Evolutionary conservation across 2,113 vertebrate species (phyloP), one percentile per base, ranked within the genome.

Genomic region (Cyrtonyx montezumae): DNA sequence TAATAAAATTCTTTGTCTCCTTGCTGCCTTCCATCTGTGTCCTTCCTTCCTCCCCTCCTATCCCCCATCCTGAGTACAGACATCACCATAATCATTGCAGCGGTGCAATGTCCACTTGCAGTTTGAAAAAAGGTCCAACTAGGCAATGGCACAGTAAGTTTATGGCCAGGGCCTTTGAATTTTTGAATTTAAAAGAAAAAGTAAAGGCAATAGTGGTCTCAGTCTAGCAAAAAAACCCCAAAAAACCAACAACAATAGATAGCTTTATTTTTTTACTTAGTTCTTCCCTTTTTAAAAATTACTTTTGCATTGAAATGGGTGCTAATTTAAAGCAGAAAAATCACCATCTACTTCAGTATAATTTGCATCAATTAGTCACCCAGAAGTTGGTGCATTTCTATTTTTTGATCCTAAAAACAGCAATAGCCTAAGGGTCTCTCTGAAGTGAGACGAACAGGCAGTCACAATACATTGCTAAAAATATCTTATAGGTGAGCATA

Each of bases 341-440:
- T 88, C 69, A 90, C 36, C 53, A 84, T 62, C 56, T 88, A 83
- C 61, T 53, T 73, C 74, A 74, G 87, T 74, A 61, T 73, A 90
- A 93, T 94, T 93, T 92, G 74, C 92, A 88, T 80, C 90, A 93
- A 73, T 96, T 94, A 95, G 90, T 79, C 87, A 92, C 62, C 65
- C 73, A 88, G 86, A 92, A 87, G 65, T 67, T 68, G 80, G 48
- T 75, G 76, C 49, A 91, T 67, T 91, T 94, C 65, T 95, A 42
- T 86, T 95, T 88, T 61, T 88, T 61, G 91, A 79, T 90, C 37
- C 5, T 42, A 36, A 34, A 77, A 96, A 95, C 79, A 94, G 51
- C 67, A 65, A 30, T 67, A 78, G 87, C 71, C 70, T 76, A 73
- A 67, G 70, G 88, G 34, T 91, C n/a, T 93, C 49, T 85, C 68